Evolutionary conservation across 2,113 vertebrate genomes (phyloP), one percentile per base, ranked within the genome.

Genomic region (Etheostoma cragini): DNA sequence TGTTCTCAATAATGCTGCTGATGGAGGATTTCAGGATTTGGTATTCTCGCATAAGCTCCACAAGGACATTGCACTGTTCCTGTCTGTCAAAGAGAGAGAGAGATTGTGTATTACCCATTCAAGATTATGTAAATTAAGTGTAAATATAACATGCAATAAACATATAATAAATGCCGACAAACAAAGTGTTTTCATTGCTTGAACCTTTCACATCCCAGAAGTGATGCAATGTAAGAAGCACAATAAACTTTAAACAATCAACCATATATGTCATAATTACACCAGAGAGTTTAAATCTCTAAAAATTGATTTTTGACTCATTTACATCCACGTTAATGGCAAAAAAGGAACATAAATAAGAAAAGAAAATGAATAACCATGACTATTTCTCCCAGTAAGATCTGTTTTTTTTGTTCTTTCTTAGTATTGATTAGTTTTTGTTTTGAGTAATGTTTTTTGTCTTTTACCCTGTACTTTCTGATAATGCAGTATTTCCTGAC

Each of bases 41-140:
- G 82, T 98, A 99, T 49, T 97, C 96, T 88, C 94, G 96, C 93
- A 97, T 96, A 17, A 99, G 93, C 63, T 97, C 95, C 0, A 96
- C 94, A 60, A 99, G 95, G 76, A 94, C 78, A 67, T 87, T 95
- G 83, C 96, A 97, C 15, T 99, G 97, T 16, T 98, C 97, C 87
- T 98, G 97, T 81, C 98, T 99, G 84, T 35, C 78, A 54, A 38
- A 73, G 0, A 17, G 61, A 2, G 19, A 42, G 19, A 42, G 35
- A 42, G 46, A 3, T 24, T 3, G 4, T 12, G 13, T 49, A 57
- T 71, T 5, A 61, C 1, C 12, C 1, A 65, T 11, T 16, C 15
- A 19, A 22, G 21, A 26, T 30, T 21, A 46, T 53, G n/a, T 58
- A 13, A 47, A 33, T 42, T 0, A 52, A 22, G 21, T 46, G 10